Conservation (phyloP, 2,888 invertebrate species). For the Perizoma flavofasciatum region DNA sequence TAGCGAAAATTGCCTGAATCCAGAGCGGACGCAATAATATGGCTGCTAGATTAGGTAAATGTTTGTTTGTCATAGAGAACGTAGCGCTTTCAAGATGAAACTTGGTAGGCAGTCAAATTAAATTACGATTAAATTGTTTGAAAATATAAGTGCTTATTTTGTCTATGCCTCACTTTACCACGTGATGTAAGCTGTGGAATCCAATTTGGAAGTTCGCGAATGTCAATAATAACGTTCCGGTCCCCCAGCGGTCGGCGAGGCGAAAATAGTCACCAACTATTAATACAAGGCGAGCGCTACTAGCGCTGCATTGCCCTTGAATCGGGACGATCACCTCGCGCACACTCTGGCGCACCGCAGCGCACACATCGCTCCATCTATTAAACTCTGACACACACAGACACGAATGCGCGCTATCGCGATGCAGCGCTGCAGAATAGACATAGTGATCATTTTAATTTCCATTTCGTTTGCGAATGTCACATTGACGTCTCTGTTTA, state of each 20-base stretch:
- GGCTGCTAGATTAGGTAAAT: no score
- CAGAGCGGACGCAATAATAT: constrained; percentile 1
- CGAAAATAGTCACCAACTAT: constrained; percentile 82
- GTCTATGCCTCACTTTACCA: constrained; percentile 3
- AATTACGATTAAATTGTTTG: not conserved
- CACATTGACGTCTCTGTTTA: constrained; percentile 61
- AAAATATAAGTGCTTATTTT: constrained; percentile 5
- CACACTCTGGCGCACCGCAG: constrained; percentile 62
- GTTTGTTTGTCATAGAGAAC: no score
- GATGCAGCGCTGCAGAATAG: constrained; percentile 73
- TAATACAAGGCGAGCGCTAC: constrained; percentile 73
- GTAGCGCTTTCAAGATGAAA: no score
- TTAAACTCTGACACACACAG: constrained; percentile 51
- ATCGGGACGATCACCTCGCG: constrained; percentile 80
- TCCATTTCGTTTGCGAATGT: constrained; percentile 76
- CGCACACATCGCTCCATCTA: constrained; percentile 42
- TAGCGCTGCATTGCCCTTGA: constrained; percentile 82
- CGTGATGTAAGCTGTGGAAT: constrained; percentile 53
- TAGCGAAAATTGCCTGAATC: constrained; percentile 10
- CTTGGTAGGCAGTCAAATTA: no score
- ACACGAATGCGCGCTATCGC: constrained; percentile 50
- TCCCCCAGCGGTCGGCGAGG: constrained; percentile 72
- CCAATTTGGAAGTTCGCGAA: constrained; percentile 75
- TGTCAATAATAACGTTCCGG: constrained; percentile 81
- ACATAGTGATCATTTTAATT: constrained; percentile 72